These are phyloP conservation scores for Enteromius fasciolatus DNA, from an alignment of 2,797 vertebrate species.

Conservation along the genomic window DNA sequence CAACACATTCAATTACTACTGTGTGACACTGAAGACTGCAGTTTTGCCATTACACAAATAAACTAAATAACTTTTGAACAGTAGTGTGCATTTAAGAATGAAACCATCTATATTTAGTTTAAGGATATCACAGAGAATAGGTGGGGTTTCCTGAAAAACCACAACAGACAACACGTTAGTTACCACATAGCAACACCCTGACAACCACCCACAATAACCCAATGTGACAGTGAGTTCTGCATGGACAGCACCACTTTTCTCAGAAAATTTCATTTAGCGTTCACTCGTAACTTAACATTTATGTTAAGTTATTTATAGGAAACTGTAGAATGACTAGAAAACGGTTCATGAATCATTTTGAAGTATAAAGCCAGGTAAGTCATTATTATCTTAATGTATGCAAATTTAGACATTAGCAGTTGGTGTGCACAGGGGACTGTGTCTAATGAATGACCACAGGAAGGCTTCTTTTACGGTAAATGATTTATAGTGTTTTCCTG, in stretches of 20 bases:
- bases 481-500: conserved; percentile 47
- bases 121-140: neutral
- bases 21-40: neutral
- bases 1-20: neutral
- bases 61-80: neutral
- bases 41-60: neutral
- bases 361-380: conserved; percentile 4
- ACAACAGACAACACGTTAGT: neutral
- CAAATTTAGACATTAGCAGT: conserved; percentile 20
- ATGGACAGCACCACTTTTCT: neutral
- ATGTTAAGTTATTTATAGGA: neutral
- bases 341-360: neutral
- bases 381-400: conserved; percentile 19
- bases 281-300: neutral
- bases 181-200: conserved; percentile 7
- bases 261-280: neutral
- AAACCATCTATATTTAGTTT: neutral
- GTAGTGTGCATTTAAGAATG: neutral
- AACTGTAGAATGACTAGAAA: neutral
- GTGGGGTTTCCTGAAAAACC: neutral
- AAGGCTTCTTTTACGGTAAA: conserved; percentile 51
- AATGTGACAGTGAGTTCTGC: neutral
- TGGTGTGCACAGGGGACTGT: conserved; percentile 21
- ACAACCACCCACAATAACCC: neutral
- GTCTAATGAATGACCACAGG: conserved; percentile 55